Evolutionary conservation across 2,888 invertebrate species (phyloP).

Genomic region (Carabus problematicus): DNA sequence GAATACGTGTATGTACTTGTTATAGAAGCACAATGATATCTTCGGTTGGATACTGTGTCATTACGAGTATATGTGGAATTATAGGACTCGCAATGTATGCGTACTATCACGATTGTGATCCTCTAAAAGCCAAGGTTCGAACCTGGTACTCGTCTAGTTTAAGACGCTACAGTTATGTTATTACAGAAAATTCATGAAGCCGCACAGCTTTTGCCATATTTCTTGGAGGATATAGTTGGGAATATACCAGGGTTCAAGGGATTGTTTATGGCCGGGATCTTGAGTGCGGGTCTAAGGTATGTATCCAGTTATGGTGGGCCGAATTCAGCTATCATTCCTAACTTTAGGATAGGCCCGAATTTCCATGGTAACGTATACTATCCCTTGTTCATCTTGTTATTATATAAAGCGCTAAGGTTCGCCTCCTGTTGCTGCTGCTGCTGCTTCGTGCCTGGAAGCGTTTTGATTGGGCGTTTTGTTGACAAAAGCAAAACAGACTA

Average conservation of each 20-base stretch:
- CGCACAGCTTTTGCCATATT: conserved; percentile 16
- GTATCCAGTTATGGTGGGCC: neutral
- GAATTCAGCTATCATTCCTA: too few species aligned
- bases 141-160: too few species aligned
- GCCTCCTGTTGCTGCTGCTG: too few species aligned
- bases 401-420: neutral
- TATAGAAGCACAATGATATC: neutral
- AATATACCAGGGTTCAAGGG: conserved; percentile 19
- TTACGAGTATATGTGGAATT: conserved; percentile 8
- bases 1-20: neutral
- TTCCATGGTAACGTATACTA: too few species aligned
- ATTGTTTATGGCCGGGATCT: conserved; percentile 24
- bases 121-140: conserved; percentile 3
- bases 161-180: neutral
- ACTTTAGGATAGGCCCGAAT: too few species aligned
- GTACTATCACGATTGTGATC: conserved; percentile 8
- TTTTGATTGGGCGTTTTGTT: too few species aligned
- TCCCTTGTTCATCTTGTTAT: too few species aligned
- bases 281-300: conserved; percentile 28
- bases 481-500: too few species aligned
- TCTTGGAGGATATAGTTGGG: neutral
- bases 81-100: conserved; percentile 25
- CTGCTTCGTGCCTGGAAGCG: too few species aligned
- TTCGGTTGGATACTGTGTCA: neutral
- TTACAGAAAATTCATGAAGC: conserved; percentile 13